Conservation (phyloP, 2,113 vertebrate species). For the Ceyx cyanopectus region DNA sequence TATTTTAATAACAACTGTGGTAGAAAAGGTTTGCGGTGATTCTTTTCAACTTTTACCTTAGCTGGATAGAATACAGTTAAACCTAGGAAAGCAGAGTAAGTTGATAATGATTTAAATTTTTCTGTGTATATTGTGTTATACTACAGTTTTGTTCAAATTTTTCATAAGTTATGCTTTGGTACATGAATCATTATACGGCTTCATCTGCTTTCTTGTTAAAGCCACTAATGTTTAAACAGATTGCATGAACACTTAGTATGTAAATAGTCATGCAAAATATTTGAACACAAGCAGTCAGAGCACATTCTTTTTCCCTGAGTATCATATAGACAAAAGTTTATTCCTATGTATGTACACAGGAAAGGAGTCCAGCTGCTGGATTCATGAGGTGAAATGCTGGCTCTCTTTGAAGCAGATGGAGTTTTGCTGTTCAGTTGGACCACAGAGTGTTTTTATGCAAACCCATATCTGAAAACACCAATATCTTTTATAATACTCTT, state of each 20-base stretch:
- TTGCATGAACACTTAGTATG: neutral
- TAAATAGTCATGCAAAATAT: slow-evolving; percentile 36
- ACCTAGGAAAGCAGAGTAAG: neutral
- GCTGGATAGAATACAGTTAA: neutral
- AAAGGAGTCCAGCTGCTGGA: slow-evolving; percentile 55
- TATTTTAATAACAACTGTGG: neutral
- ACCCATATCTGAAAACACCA: neutral
- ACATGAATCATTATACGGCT: neutral
- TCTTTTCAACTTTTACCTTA: neutral
- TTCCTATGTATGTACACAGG: slow-evolving; percentile 65
- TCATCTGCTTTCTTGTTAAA: slow-evolving; percentile 16
- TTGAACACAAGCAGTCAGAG: neutral
- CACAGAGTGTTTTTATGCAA: neutral
- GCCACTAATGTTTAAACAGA: neutral
- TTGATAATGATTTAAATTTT: neutral
- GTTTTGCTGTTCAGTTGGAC: slow-evolving; percentile 10
- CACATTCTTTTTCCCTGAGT: slow-evolving; percentile 59
- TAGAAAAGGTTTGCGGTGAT: neutral
- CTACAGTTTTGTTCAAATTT: neutral
- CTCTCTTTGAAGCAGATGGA: slow-evolving; percentile 7
- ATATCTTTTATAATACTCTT: neutral
- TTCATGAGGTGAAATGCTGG: slow-evolving; percentile 53
- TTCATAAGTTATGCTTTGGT: neutral
- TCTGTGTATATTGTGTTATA: neutral
- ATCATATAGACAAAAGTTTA: slow-evolving; percentile 60